phyloP scores from a whole-genome alignment of 2,113 vertebrate genomes.

The Apodemus speciosus region DNA sequence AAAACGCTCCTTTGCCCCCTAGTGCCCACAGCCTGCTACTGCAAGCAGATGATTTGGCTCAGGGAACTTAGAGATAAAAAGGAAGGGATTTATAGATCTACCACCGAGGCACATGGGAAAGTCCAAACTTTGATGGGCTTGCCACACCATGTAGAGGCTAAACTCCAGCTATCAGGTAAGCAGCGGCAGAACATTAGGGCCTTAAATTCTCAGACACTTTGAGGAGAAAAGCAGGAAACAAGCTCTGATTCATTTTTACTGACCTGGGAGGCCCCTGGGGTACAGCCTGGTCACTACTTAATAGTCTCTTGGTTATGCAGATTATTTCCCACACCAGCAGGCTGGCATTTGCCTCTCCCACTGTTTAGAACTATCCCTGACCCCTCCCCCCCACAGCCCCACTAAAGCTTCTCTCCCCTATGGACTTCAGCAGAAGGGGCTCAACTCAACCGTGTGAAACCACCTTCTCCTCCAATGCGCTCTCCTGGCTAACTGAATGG shows the following conservation, averaged over 20 bases:
- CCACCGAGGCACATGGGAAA: background rate
- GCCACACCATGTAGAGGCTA: background rate
- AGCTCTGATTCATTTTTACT: background rate
- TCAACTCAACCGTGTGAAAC: background rate
- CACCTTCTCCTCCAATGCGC: background rate
- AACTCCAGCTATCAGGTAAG: background rate
- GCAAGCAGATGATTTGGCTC: background rate
- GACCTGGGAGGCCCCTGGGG: background rate
- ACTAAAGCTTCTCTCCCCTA: background rate
- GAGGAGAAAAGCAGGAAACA: background rate
- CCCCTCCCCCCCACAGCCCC: background rate
- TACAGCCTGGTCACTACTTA: too few species aligned
- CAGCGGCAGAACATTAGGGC: background rate
- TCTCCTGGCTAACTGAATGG: background rate
- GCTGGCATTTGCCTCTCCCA: background rate
- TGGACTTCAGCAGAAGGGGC: background rate
- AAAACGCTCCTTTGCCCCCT: slow-evolving; percentile 64
- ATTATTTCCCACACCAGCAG: background rate
- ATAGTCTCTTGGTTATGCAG: background rate
- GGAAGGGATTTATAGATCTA: background rate
- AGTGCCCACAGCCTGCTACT: slow-evolving; percentile 20
- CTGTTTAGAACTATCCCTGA: background rate
- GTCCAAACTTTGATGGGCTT: background rate
- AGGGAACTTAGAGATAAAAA: background rate
- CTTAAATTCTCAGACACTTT: background rate